Evolutionary conservation across 2,888 invertebrate species (phyloP), one percentile per base, ranked within the genome.

Genomic region (Gortyna flavago): DNA sequence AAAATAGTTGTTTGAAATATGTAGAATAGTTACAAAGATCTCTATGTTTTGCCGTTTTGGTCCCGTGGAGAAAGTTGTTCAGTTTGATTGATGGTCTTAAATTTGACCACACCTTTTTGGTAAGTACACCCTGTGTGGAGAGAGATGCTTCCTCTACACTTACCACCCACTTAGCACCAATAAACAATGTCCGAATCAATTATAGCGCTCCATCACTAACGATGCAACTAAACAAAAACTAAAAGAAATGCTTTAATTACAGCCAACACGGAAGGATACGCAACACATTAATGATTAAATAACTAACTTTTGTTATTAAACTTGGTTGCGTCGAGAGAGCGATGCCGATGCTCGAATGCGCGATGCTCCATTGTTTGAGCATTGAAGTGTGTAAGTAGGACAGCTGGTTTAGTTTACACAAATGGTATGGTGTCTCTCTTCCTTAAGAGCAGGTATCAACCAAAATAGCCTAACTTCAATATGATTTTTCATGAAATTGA

Each of bases 241-340:
- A 71, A 82, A 83, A 84, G 87, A 87, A 87, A 87, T 80, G 79
- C 68, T 73, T 57, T 78, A 85, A 88, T 88, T 80, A 82, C 76
- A 41, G 9, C 41, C 57, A 80, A 82, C 82, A 77, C 87, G 89
- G 87, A 88, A 88, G 85, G 81, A 85, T 80, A 81, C 85, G 87
- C 88, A 87, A 87, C 75, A 54, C 54, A 67, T 77, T 68, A 74
- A 71, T 73, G 85, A 80, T 88, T 88, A 84, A 82, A 82, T 88
- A 87, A 88, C 83, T 77, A 8, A 48, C 48, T 38, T 76, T 69
- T 68, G 85, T 85, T 83, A 80, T 79, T 86, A 83, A 83, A 86
- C 84, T 79, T 61, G 41, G 66, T 83, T 86, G 80, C 78, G 73
- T 75, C 32, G 59, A 48, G 71, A 82, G 73, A 76, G 69, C 71